phyloP scores from a whole-genome alignment of 37 sponge, comb jelly and placozoan species.

The Amphimedon queenslandica region DNA sequence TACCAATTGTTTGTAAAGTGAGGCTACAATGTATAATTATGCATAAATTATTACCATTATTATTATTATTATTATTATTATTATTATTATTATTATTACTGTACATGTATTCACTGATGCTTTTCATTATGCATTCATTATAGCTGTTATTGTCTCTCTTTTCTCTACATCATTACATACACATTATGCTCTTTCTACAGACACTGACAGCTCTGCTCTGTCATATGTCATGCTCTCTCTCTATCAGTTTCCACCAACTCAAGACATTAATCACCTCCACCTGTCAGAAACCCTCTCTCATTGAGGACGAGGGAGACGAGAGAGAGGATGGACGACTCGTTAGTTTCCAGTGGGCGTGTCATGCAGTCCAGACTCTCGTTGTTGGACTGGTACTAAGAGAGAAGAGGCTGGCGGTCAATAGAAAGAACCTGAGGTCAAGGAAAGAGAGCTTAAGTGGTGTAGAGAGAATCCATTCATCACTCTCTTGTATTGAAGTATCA shows the following conservation, averaged over 20 bases:
- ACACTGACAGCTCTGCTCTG: neutral
- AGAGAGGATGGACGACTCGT: neutral
- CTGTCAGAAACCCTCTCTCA: neutral
- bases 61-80: no score
- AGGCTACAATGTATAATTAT: no score
- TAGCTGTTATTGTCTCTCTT: no score
- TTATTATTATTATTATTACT: no score
- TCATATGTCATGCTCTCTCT: neutral
- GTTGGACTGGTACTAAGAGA: neutral
- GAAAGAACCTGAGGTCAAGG: neutral
- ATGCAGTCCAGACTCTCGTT: neutral
- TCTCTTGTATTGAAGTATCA: neutral
- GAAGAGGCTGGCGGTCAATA: neutral
- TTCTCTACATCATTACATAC: no score
- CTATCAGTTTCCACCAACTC: conserved; percentile 11
- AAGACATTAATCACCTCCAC: neutral
- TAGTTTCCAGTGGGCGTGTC: neutral
- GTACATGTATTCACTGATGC: no score
- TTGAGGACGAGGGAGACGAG: neutral
- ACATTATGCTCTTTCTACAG: no score
- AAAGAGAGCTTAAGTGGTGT: neutral
- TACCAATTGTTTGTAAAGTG: neutral
- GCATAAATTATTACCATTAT: no score
- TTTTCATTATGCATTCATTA: no score
- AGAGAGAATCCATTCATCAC: neutral